Evolutionary conservation across 2,797 vertebrate genomes (phyloP).

Genomic region (Benthosema pterotum): DNA sequence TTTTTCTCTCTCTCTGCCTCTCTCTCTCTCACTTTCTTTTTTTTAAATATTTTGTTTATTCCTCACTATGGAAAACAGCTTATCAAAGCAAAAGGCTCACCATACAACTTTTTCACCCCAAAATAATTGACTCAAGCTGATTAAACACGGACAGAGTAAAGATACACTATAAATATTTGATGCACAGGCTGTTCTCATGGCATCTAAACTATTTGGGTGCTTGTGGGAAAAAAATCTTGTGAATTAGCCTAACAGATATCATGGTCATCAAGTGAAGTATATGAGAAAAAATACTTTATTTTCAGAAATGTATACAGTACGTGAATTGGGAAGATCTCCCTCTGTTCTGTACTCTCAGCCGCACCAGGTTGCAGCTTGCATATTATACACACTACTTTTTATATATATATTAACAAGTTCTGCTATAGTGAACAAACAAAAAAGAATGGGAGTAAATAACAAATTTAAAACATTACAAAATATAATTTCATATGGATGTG

Average conservation of each 20-base stretch:
- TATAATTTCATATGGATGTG: slow-evolving; percentile 69
- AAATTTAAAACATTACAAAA: slow-evolving; percentile 48
- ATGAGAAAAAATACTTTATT: slow-evolving; percentile 84
- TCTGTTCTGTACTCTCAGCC: slow-evolving; percentile 48
- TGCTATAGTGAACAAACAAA: slow-evolving; percentile 49
- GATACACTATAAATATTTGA: slow-evolving; percentile 31
- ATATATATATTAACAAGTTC: slow-evolving; percentile 66
- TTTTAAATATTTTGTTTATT: slow-evolving; percentile 66
- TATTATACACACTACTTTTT: slow-evolving; percentile 59
- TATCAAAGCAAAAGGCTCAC: slow-evolving; percentile 65
- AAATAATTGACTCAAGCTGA: slow-evolving; percentile 63
- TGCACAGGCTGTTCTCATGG: slow-evolving; percentile 6
- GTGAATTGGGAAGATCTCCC: slow-evolving; percentile 47
- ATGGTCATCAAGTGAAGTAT: slow-evolving; percentile 20
- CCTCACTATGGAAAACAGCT: slow-evolving; percentile 69
- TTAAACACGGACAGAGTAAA: slow-evolving; percentile 52
- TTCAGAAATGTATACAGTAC: slow-evolving; percentile 79
- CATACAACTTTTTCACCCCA: slow-evolving; percentile 61
- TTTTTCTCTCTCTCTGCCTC: no score
- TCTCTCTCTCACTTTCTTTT: no score
- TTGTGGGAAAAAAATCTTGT: not conserved
- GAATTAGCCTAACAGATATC: not conserved
- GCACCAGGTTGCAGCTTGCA: slow-evolving; percentile 66
- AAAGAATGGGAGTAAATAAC: slow-evolving; percentile 6
- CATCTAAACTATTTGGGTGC: not conserved